Percentiles rank a stretch among this genome's conserved stretches.
phyloP scores from a whole-genome alignment of 2,113 vertebrate genomes.

The Pseudopipra pipra region DNA sequence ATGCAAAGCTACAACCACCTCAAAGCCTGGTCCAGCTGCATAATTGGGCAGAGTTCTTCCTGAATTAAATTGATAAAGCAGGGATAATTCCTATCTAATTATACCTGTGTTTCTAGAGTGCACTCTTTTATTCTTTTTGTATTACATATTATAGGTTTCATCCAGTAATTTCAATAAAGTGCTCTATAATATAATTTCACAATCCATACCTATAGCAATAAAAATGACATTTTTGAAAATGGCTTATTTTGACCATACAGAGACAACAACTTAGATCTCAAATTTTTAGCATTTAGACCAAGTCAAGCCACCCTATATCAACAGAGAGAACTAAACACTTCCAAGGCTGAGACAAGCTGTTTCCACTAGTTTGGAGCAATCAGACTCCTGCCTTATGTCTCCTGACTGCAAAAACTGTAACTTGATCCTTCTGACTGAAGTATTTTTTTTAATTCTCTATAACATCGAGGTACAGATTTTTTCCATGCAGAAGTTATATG shows the following conservation, averaged over 20 bases:
- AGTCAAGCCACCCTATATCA: not conserved
- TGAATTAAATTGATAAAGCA: not conserved
- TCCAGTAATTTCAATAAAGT: not conserved
- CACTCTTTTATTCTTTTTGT: not conserved
- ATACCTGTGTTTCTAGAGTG: not conserved
- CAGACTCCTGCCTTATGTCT: not conserved
- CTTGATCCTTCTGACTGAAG: not conserved
- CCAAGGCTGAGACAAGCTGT: not conserved
- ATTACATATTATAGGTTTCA: not conserved
- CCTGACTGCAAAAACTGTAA: not conserved
- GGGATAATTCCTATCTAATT: not conserved
- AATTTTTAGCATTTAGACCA: not conserved
- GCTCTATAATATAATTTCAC: not conserved
- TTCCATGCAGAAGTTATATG: not conserved
- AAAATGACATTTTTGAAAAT: not conserved
- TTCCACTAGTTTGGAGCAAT: not conserved
- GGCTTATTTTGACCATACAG: not conserved
- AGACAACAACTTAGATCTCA: not conserved
- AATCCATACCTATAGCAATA: not conserved
- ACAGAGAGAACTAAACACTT: not conserved
- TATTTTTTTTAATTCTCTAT: not conserved
- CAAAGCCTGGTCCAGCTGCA: not conserved
- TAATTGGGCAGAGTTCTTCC: not conserved
- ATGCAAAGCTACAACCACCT: not conserved
- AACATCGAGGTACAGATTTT: not conserved